phyloP scores from a whole-genome alignment of 2,113 vertebrate genomes.

The Pongo pygmaeus region DNA sequence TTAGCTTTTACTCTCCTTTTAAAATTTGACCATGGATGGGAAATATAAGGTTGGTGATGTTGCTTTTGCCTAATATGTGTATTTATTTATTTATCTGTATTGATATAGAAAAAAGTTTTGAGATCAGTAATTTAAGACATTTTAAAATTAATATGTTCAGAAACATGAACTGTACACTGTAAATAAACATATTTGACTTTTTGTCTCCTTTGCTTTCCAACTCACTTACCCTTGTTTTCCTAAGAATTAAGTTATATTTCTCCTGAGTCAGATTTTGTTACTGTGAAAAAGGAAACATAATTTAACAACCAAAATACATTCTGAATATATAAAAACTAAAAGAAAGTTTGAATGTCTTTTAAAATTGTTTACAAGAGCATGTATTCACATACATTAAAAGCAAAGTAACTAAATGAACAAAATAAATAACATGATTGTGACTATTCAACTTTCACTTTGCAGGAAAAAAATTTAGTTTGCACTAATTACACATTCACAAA shows the following conservation, averaged over 20 bases:
- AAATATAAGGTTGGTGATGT: not conserved
- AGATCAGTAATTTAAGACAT: not conserved
- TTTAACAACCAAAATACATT: not conserved
- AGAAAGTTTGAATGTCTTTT: not conserved
- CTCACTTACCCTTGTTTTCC: not conserved
- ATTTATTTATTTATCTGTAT: not conserved
- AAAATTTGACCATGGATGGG: not conserved
- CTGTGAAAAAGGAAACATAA: slow-evolving; percentile 32
- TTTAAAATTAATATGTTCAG: slow-evolving; percentile 24
- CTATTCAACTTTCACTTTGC: not conserved
- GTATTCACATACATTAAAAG: not conserved
- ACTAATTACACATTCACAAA: not conserved
- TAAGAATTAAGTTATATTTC: not conserved
- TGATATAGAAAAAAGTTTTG: not conserved
- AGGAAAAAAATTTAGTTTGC: not conserved
- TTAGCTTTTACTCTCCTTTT: not conserved
- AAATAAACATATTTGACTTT: not conserved
- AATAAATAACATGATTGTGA: not conserved
- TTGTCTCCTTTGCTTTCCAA: not conserved
- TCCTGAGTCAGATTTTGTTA: not conserved
- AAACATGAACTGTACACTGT: not conserved
- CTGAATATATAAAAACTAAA: not conserved
- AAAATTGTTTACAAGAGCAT: not conserved
- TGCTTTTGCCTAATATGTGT: not conserved
- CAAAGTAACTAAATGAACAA: not conserved